phyloP scores from a whole-genome alignment of 2,113 vertebrate species.

The Neofelis nebulosa region DNA sequence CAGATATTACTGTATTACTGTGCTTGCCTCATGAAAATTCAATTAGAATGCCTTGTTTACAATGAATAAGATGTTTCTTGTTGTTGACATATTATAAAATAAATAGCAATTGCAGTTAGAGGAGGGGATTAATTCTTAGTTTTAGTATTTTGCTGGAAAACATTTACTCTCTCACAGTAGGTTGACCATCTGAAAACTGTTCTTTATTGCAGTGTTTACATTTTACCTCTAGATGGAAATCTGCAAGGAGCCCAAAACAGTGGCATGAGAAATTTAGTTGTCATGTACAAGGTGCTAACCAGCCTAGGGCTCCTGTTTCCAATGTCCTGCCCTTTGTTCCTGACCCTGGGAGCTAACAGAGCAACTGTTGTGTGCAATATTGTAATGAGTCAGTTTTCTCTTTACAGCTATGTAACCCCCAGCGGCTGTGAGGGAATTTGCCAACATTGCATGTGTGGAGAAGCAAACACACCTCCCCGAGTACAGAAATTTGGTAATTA shows the following conservation, averaged over 20 bases:
- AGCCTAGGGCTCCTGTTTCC: neutral
- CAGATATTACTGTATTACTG: neutral
- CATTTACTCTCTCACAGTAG: neutral
- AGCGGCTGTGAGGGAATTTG: neutral
- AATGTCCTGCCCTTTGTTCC: neutral
- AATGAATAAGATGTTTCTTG: neutral
- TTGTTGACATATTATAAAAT: conserved; percentile 16
- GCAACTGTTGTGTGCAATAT: neutral
- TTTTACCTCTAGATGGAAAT: neutral
- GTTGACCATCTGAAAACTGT: neutral
- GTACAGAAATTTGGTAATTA: conserved; percentile 37
- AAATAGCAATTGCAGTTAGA: neutral
- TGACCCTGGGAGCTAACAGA: neutral
- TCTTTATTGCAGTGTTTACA: neutral
- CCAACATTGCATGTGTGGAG: neutral
- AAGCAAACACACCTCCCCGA: neutral
- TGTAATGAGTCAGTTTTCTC: neutral
- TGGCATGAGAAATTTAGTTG: neutral
- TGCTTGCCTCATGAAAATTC: neutral
- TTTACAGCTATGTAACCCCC: neutral
- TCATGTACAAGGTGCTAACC: neutral
- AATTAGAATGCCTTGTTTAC: neutral
- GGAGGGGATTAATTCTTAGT: neutral
- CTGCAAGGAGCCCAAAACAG: neutral
- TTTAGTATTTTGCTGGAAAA: conserved; percentile 11